These are phyloP conservation scores for Salvator merianae DNA, from an alignment of 2,113 vertebrate species.

Conservation along the genomic window DNA sequence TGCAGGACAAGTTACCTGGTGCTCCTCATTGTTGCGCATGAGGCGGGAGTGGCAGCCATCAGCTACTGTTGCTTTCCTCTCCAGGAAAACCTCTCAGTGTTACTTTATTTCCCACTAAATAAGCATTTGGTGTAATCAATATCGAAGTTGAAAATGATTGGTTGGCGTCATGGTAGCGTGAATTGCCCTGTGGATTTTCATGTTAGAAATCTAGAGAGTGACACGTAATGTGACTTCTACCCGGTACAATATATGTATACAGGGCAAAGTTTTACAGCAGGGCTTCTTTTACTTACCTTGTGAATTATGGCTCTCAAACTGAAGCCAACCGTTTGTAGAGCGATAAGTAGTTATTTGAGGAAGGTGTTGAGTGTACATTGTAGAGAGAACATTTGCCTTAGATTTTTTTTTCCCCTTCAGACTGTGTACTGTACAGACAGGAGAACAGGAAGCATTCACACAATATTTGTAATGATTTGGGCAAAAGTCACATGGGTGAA, in stretches of 20 bases:
- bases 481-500: neutral
- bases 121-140: constrained; percentile 64
- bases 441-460: neutral
- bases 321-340: constrained; percentile 61
- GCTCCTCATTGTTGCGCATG: constrained; percentile 3
- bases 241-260: constrained; percentile 63
- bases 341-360: constrained; percentile 75
- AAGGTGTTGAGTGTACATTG: constrained; percentile 48
- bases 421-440: neutral
- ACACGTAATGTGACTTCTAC: constrained; percentile 59
- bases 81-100: constrained; percentile 42
- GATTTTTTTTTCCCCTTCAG: neutral
- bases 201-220: constrained; percentile 45
- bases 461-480: neutral
- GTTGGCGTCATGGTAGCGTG: constrained; percentile 65
- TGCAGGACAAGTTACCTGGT: constrained; percentile 32
- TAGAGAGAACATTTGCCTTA: constrained; percentile 35
- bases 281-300: constrained; percentile 68
- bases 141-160: constrained; percentile 67
- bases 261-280: constrained; percentile 80
- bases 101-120: constrained; percentile 70
- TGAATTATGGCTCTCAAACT: constrained; percentile 62
- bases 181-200: constrained; percentile 46
- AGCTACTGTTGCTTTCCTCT: constrained; percentile 49
- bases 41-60: constrained; percentile 30